Conservation (phyloP, 2,888 invertebrate genomes). For the Tipula unca region DNA sequence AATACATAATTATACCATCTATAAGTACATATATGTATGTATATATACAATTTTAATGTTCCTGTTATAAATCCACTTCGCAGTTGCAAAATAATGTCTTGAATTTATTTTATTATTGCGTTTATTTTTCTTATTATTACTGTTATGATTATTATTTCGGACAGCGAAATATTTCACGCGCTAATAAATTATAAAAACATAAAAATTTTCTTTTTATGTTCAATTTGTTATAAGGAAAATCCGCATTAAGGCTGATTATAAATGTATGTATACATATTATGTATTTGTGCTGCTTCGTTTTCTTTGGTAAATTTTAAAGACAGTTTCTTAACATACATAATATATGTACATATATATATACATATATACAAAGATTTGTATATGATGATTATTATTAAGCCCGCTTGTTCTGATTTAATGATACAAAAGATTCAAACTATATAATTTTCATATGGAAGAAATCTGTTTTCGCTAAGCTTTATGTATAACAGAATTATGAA, state of each 20-base stretch:
- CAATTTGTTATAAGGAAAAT: not conserved
- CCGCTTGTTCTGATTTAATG: not conserved
- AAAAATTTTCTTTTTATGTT: not conserved
- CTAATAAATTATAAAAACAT: not conserved
- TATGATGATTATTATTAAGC: not conserved
- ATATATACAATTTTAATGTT: not conserved
- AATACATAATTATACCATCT: not conserved
- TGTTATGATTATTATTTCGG: conserved; percentile 1
- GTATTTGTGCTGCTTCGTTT: not conserved
- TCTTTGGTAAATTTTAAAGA: not conserved
- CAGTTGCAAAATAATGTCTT: not conserved
- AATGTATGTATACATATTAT: no score
- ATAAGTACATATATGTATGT: not conserved
- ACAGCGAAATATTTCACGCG: not conserved
- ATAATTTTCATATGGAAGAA: not conserved
- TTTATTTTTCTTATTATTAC: not conserved
- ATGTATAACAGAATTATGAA: not conserved
- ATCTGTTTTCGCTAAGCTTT: not conserved
- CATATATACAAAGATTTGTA: no score
- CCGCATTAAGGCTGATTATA: not conserved
- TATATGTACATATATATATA: no score
- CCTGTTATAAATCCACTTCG: not conserved
- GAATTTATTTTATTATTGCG: not conserved
- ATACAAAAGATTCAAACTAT: not conserved
- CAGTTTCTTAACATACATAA: no score